phyloP scores from a whole-genome alignment of 1,140 invertebrate species.

The Polypedilum pembai region DNA sequence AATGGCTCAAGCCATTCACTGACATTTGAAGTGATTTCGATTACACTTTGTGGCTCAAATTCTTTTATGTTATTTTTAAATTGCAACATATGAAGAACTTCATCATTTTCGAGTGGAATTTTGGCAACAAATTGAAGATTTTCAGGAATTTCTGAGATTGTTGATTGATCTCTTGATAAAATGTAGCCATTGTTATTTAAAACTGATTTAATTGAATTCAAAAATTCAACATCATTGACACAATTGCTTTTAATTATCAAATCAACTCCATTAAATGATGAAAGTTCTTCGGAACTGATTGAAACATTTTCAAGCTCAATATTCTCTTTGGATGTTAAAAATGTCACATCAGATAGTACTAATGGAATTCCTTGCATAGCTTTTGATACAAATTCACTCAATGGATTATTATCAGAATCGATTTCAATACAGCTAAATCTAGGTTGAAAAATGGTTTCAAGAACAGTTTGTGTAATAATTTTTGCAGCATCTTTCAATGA shows the following conservation, averaged over 20 bases:
- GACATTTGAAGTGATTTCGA: conserved; percentile 34
- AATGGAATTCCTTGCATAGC: neutral
- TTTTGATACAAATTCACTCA: neutral
- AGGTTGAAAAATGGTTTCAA: neutral
- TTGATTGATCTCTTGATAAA: neutral
- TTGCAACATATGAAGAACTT: conserved; percentile 40
- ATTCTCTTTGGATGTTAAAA: neutral
- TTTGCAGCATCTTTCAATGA: neutral
- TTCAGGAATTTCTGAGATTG: neutral
- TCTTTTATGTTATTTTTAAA: conserved; percentile 33
- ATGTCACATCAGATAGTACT: neutral
- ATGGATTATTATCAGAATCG: neutral
- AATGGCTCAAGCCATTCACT: conserved; percentile 48
- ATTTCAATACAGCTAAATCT: neutral
- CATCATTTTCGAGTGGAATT: conserved; percentile 34
- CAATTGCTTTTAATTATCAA: neutral
- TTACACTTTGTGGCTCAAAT: conserved; percentile 36
- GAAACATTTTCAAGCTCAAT: neutral
- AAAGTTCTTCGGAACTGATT: neutral
- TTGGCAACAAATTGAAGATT: neutral
- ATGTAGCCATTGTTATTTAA: neutral
- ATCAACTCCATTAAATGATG: conserved; percentile 24
- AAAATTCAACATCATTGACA: neutral
- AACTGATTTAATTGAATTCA: neutral
- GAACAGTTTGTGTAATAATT: neutral